Base-by-base conservation (phyloP, 2,797 vertebrate genomes). In the Premnoplex brunnescens region DNA sequence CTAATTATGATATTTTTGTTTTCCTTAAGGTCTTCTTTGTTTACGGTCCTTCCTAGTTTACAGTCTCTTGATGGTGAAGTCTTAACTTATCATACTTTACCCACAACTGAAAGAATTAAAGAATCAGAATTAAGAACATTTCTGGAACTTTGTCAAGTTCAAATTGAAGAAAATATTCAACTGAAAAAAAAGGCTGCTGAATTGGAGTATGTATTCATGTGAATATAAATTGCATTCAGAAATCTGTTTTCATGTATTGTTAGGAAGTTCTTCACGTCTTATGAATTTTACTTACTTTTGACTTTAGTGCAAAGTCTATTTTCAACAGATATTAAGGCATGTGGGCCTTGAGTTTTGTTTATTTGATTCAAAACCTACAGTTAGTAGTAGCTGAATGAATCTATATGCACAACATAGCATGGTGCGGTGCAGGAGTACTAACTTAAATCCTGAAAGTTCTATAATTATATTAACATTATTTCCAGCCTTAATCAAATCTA, bases 111-210 rank as follows among this genome's bases (percentile, higher is more conserved):
- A 96, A 95, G 82, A 62, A 85, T 71, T n/a, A 48, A 58, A 66
- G 63, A 41, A 48, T 78, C 51, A 78, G 92, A 97, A 85, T 63
- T 96, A 41, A 97, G 95, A 95, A 88, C 69, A 88, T 99, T 99
- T 95, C 89, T 98, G 39, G 89, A 78, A n/a, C 92, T 99, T 79
- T 99, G 98, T 96, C 98, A 98, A 95, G 79, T 91, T 73, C 99
- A 99, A 92, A 97, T 98, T 91, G 94, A 96, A 94, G 98, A 98
- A 97, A 97, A 97, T 59, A 46, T 44, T 26, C 96, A 96, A 87
- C 82, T 99, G 66, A 95, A 97, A 89, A 97, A 66, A 80, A 98
- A 97, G 87, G 91, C 92, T 85, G 82, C 67, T 77, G 95, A 98
- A 88, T 94, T 97, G 76, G 76, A 96, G 95, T 96, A 94, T 63